Conservation (phyloP, 2,113 vertebrate genomes). For the Rissa tridactyla region DNA sequence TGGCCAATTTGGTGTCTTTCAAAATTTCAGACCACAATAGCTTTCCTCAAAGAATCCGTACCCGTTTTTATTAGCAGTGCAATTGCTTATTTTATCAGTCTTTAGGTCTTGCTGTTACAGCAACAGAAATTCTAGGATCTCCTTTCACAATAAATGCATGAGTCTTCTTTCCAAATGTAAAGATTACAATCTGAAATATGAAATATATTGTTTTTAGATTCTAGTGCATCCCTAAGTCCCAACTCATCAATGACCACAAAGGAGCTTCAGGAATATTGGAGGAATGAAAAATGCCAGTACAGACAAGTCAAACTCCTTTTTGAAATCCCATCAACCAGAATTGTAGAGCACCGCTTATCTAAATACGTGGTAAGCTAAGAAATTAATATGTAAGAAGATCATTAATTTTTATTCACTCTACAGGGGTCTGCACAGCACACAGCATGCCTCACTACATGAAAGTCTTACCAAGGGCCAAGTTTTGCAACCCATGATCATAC, state of each 20-base stretch:
- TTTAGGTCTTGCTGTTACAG: background rate
- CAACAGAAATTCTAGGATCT: background rate
- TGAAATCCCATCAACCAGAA: conserved; percentile 82
- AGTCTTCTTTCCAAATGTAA: background rate
- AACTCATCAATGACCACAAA: conserved; percentile 86
- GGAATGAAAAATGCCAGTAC: conserved; percentile 73
- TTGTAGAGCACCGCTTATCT: conserved; percentile 72
- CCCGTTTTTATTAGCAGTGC: background rate
- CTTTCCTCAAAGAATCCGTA: background rate
- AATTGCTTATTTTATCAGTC: background rate
- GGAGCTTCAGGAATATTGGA: conserved; percentile 89
- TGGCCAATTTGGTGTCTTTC: background rate
- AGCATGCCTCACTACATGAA: conserved; percentile 23
- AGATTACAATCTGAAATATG: background rate
- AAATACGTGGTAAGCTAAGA: conserved; percentile 87
- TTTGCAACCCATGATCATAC: background rate
- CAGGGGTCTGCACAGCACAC: background rate
- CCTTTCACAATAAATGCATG: background rate
- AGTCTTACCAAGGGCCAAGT: background rate
- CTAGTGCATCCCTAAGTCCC: background rate
- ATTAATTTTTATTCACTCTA: conserved; percentile 27
- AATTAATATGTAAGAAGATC: background rate
- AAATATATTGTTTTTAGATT: conserved; percentile 34
- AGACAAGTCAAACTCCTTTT: conserved; percentile 83
- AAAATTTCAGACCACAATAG: background rate